These are phyloP conservation scores for Pantelozetes paolii DNA, from an alignment of 2,888 invertebrate species.

Conservation along the genomic window DNA sequence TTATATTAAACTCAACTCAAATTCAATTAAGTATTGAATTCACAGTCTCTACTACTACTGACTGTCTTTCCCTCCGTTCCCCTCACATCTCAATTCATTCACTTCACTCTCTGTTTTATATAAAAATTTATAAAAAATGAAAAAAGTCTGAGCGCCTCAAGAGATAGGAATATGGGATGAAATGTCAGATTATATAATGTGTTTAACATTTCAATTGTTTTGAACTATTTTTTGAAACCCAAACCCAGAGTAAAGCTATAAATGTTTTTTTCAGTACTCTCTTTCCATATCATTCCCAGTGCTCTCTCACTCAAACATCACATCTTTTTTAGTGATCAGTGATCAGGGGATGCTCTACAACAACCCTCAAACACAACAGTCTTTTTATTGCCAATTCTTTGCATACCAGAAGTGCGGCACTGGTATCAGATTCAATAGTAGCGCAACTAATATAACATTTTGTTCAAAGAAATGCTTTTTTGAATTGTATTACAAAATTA, in stretches of 20 bases:
- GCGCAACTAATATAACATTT: neutral
- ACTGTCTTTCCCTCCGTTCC: neutral
- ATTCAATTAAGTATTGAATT: conserved; percentile 12
- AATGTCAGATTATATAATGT: conserved; percentile 19
- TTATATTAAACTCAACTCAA: neutral
- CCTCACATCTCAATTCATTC: neutral
- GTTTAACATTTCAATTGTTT: conserved; percentile 27
- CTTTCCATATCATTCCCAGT: conserved; percentile 10
- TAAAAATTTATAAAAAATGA: neutral
- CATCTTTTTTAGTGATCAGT: neutral
- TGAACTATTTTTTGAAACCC: neutral
- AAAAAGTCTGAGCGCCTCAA: neutral
- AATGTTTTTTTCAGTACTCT: neutral
- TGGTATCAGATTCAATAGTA: neutral
- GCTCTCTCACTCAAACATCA: neutral
- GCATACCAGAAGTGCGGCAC: conserved; percentile 16
- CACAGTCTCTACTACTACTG: neutral
- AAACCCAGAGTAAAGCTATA: neutral
- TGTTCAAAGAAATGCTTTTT: neutral
- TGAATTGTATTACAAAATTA: neutral
- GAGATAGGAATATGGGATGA: conserved; percentile 14
- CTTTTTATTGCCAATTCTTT: conserved; percentile 32
- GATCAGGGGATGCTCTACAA: conserved; percentile 21
- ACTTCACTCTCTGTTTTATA: conserved; percentile 11
- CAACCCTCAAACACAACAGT: neutral